Evolutionary conservation across 2,113 vertebrate species (phyloP).

Genomic region (Sinocyclocheilus maitianheensis): DNA sequence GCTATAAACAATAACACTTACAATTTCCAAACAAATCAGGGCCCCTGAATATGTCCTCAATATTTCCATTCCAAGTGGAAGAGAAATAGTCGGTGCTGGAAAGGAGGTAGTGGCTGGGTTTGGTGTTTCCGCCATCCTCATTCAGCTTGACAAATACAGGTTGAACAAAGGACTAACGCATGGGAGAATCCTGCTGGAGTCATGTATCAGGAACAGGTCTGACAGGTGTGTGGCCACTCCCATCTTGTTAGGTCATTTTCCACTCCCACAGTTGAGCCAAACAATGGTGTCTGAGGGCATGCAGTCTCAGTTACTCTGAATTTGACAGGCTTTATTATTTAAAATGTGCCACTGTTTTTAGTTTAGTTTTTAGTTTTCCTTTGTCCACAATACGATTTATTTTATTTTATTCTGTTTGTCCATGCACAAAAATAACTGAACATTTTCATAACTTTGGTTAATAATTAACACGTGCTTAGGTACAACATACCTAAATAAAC

Average conservation of each 20-base stretch:
- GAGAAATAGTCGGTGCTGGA: conserved; percentile 79
- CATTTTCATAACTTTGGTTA: conserved; percentile 25
- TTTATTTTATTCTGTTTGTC: not conserved
- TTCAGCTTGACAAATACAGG: conserved; percentile 60
- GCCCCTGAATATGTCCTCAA: conserved; percentile 91
- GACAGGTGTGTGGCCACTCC: conserved; percentile 78
- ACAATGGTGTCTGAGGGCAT: not conserved
- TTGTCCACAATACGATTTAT: not conserved
- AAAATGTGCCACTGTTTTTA: not conserved
- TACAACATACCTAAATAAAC: conserved; percentile 56
- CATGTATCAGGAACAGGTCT: conserved; percentile 73
- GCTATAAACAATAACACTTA: conserved; percentile 73
- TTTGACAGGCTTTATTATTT: not conserved
- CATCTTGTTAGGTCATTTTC: conserved; percentile 29
- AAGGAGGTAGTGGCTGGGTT: conserved; percentile 80
- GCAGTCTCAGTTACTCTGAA: not conserved
- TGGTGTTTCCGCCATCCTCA: conserved; percentile 84
- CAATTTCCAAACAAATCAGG: conserved; percentile 89
- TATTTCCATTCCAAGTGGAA: conserved; percentile 84
- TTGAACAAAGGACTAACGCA: conserved; percentile 61
- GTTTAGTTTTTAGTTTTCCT: no score
- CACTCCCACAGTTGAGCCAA: conserved; percentile 16
- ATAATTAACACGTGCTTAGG: conserved; percentile 40
- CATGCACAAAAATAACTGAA: not conserved
- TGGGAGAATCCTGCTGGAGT: conserved; percentile 69